phyloP scores from a whole-genome alignment of 2,113 vertebrate genomes.

The Hippolais icterina region DNA sequence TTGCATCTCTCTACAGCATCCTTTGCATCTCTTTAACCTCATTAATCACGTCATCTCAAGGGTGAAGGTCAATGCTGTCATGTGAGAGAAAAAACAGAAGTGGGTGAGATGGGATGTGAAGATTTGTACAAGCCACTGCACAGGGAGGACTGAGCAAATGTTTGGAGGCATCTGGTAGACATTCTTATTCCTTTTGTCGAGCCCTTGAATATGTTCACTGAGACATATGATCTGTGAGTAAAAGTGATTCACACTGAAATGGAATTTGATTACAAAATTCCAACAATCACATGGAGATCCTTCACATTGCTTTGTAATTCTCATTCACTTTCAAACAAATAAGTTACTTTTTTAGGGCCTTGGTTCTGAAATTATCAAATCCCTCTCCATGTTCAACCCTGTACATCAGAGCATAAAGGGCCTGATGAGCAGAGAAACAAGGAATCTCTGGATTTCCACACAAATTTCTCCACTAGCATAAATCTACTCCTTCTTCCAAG shows the following conservation, averaged over 20 bases:
- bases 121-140: background rate
- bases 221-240: slow-evolving; percentile 22
- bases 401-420: background rate
- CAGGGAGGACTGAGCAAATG: background rate
- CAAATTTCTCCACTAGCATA: background rate
- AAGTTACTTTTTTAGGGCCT: background rate
- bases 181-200: background rate
- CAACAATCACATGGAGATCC: background rate
- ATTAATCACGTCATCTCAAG: rapidly evolving
- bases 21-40: background rate
- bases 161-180: background rate
- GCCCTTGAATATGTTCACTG: background rate
- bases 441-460: background rate
- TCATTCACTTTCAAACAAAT: background rate
- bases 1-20: background rate
- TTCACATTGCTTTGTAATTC: background rate
- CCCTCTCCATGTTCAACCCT: background rate
- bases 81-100: background rate
- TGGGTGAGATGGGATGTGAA: background rate
- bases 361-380: background rate
- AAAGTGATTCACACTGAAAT: slow-evolving; percentile 5
- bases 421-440: background rate
- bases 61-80: background rate
- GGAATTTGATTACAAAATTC: background rate
- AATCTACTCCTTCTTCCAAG: background rate